Evolutionary conservation across 2,797 vertebrate species (phyloP), one percentile per base, ranked within the genome.

Genomic region (Parauchenoglanis punctatus): DNA sequence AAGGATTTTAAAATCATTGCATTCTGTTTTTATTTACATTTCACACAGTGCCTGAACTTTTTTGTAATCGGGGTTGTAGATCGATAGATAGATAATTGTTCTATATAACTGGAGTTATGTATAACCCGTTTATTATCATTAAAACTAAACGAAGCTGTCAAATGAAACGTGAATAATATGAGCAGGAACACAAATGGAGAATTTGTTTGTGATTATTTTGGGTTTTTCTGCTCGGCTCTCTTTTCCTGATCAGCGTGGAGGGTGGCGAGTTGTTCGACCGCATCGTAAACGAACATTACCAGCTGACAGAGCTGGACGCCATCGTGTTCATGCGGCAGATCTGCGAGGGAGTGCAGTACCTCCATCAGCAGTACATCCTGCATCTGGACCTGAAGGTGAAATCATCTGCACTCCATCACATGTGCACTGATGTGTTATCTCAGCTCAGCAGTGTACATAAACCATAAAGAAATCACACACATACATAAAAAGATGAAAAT

Each of bases 351-450:
- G 95, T 97, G 17, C 95, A 94, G 77, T 96, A 97, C 90, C 91
- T 98, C 44, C 97, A 98, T 88, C 97, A 98, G 92, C 97, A 97
- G 89, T 98, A 97, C 49, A 96, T 98, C 83, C 96, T 98, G 10
- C 97, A 98, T 88, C 92, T 98, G 82, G 97, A 98, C 88, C 96
- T 98, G 86, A 98, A 97, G 97, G 97, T 97, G 87, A 88, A 15
- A n/a, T 1, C 0, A n/a, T 17, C 28, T 58, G 44, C n/a, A 35
- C 65, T 4, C 44, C 13, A 23, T 78, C 31, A 40, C n/a, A 77
- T 4, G n/a, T n/a, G 13, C 15, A 65, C 85, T 84, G 25, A 89
- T 13, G 61, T 15, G 61, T 81, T 23, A 17, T 82, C 52, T 35
- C 0, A 90, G 80, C 23, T 0, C 49, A 49, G 49, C 49, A 13